Evolutionary conservation across 2,888 invertebrate genomes (phyloP), one percentile per base, ranked within the genome.

Genomic region (Acheta domesticus): DNA sequence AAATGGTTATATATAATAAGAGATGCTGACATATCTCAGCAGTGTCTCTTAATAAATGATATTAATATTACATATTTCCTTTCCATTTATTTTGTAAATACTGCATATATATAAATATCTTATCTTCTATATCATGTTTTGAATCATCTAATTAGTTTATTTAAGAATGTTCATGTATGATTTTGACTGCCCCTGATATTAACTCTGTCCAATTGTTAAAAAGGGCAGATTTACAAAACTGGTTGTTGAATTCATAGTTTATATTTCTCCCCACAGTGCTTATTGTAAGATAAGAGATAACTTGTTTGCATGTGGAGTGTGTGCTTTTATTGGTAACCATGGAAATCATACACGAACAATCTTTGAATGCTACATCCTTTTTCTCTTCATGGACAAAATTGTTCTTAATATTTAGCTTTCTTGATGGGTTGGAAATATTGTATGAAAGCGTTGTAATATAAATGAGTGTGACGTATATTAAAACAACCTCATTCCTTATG

Each of bases 11-110:
- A 80, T 79, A 80, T 81, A 77, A 80, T 74, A 78, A 80, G 62
- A 62, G 62, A 62, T 62, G n/a, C 62, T 62, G 62, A n/a, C 62
- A 62, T 62, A 62, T n/a, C 62, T 62, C 62, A 62, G 62, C 62
- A 62, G 62, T 62, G 14, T 62, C 62, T 62, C 62, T 62, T 19
- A 62, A 62, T 62, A 62, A 62, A 62, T 62, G 62, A 81, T 82
- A 80, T 80, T 80, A 80, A 79, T 80, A 81, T 77, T 78, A 74
- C 50, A 77, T 62, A 62, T 19, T 62, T 62, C 62, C 62, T 80
- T 76, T 80, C 79, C 79, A 75, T 76, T 76, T 74, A 75, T 78
- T 81, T 79, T 81, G 81, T 81, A 81, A 81, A 81, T 81, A 81
- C 36, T 79, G 75, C 75, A 78, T 79, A 80, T 76, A 76, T 79